Evolutionary conservation across 2,888 invertebrate genomes (phyloP), one percentile per base, ranked within the genome.

Genomic region (Eulithis testata): DNA sequence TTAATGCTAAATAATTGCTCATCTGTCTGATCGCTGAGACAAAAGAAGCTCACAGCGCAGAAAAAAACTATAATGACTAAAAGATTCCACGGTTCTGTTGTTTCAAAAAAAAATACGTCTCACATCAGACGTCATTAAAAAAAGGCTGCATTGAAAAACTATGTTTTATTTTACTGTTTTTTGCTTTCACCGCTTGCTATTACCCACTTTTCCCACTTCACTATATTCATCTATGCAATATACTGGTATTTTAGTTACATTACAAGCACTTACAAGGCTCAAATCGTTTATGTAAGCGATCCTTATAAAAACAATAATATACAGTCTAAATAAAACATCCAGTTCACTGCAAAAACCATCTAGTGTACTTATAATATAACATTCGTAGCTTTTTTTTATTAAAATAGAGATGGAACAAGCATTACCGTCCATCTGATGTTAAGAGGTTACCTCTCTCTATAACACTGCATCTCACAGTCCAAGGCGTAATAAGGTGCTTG

Each of bases 211-310:
- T 55, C 3, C 11, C 21, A n/a, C 50, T 51, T 44, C 11, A 12
- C 27, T 6, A 11, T 36, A 45, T 47, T 40, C 21, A 56, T 51
- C 21, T 37, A 21, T 21, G 21, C 21, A 21, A 21, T 2, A 21
- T 21, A 21, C 21, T 21, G 21, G 21, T 21, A 21, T 21, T 21
- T 21, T 21, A 21, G 1, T 21, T 21, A 21, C 21, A 21, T 21
- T 21, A 21, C 52, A 44, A n/a, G 4, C n/a, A 45, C 49, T 57
- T 36, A 56, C 47, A 66, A 59, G 59, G 51, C 51, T 11, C 53
- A 52, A 62, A 53, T 49, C 71, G 73, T 75, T 71, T 74, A 71
- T 64, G 68, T 61, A 70, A 69, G 69, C 52, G 68, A 72, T 72
- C 65, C 69, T 64, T 60, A 44, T 56, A 65, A 56, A 71, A 71